These are phyloP conservation scores for Tillus elongatus DNA, from an alignment of 2,888 invertebrate species.

Conservation along the genomic window DNA sequence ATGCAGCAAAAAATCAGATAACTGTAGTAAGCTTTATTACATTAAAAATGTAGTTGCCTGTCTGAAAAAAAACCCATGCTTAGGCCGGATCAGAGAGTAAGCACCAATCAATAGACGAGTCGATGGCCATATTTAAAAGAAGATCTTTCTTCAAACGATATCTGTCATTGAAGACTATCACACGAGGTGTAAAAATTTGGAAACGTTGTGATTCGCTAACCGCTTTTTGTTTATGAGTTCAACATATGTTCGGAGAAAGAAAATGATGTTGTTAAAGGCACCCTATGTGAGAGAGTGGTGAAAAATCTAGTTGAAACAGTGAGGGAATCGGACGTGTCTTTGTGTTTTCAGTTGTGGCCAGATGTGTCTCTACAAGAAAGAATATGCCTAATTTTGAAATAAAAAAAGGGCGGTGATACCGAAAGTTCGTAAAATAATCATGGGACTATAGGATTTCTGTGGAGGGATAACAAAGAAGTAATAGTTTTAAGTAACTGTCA, in stretches of 20 bases:
- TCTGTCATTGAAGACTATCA: constrained; percentile 19
- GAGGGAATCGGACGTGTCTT: constrained; percentile 10
- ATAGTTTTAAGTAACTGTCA: constrained; percentile 20
- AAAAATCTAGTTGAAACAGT: constrained; percentile 11
- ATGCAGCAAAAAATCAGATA: too few relatives aligned
- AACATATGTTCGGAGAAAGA: constrained; percentile 15
- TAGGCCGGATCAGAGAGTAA: too few relatives aligned
- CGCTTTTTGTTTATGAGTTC: constrained; percentile 16
- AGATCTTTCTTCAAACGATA: constrained; percentile 19
- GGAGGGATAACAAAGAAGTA: constrained; percentile 23
- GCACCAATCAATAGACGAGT: constrained; percentile 19
- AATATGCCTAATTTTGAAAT: constrained; percentile 9
- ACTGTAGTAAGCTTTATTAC: too few relatives aligned
- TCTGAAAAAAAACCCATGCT: too few relatives aligned
- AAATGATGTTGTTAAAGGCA: constrained; percentile 9
- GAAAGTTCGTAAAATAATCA: constrained; percentile 15
- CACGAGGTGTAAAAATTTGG: constrained; percentile 19
- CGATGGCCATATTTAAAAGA: constrained; percentile 20
- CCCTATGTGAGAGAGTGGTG: constrained; percentile 16
- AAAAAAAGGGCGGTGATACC: constrained; percentile 12
- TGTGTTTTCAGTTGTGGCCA: constrained; percentile 8
- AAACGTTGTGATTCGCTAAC: constrained; percentile 13
- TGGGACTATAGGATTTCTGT: constrained; percentile 17
- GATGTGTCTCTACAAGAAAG: constrained; percentile 4
- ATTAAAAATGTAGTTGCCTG: too few relatives aligned